Conservation (phyloP, 2,113 vertebrate species). For the Sturnus vulgaris region DNA sequence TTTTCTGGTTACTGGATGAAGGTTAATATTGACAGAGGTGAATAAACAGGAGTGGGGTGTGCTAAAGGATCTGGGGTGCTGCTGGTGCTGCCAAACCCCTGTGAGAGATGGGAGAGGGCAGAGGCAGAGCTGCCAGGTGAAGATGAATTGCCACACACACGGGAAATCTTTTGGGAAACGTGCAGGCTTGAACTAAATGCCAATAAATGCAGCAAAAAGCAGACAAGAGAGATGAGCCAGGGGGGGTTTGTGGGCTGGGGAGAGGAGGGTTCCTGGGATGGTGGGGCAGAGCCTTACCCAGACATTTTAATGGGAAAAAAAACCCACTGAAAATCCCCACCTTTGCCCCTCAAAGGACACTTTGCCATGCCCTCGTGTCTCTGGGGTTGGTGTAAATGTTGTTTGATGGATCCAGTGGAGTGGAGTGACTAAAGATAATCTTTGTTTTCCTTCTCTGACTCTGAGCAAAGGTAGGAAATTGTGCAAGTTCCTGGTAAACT, state of each 20-base stretch:
- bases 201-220: background rate
- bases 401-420: background rate
- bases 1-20: background rate
- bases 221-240: background rate
- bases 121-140: background rate
- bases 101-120: background rate
- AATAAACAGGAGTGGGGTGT: background rate
- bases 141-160: slow-evolving; percentile 18
- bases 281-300: background rate
- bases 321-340: background rate
- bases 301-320: background rate
- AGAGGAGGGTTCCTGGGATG: background rate
- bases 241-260: background rate
- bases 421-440: background rate
- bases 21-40: background rate
- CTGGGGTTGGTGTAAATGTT: background rate
- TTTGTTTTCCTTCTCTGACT: background rate
- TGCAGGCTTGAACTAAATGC: background rate
- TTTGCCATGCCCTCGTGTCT: background rate
- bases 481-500: background rate
- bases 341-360: background rate
- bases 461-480: background rate
- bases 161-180: background rate
- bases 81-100: background rate
- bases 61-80: background rate